Evolutionary conservation across 2,888 invertebrate genomes (phyloP).

Genomic region (Lampropteryx suffumata): DNA sequence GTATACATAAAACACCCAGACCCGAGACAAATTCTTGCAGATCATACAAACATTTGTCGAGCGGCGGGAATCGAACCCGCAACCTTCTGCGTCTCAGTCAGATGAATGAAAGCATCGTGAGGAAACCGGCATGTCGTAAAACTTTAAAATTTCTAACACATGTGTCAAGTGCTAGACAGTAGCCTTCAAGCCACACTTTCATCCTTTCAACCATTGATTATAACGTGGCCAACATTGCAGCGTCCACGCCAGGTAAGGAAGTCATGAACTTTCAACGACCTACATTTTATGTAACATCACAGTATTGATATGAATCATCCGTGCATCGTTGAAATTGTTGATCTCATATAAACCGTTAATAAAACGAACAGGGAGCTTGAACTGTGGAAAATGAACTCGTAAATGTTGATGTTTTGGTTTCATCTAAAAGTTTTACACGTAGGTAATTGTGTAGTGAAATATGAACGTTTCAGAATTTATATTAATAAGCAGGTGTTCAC

Average conservation of each 20-base stretch:
- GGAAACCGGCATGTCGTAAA: too few relatives aligned
- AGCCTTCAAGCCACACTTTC: too few relatives aligned
- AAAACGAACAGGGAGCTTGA: conserved; percentile 22
- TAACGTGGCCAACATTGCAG: too few relatives aligned
- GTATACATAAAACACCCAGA: too few relatives aligned
- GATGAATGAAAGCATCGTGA: too few relatives aligned
- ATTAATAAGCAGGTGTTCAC: conserved; percentile 15
- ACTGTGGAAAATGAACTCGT: conserved; percentile 9
- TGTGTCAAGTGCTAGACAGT: too few relatives aligned
- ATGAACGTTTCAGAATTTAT: conserved; percentile 11
- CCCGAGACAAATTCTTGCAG: too few relatives aligned
- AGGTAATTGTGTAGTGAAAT: neutral
- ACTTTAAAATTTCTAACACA: too few relatives aligned
- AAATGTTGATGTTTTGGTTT: conserved; percentile 10
- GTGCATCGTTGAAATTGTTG: conserved; percentile 39
- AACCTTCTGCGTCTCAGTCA: too few relatives aligned
- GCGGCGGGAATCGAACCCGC: too few relatives aligned
- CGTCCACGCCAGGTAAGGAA: conserved; percentile 30
- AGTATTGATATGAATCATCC: conserved; percentile 56
- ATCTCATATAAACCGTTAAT: conserved; percentile 33
- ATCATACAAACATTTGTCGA: too few relatives aligned
- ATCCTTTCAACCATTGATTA: too few relatives aligned
- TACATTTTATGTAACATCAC: conserved; percentile 56
- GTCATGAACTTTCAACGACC: conserved; percentile 57
- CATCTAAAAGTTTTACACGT: conserved; percentile 13